Evolutionary conservation across 2,113 vertebrate genomes (phyloP).

Genomic region (Oreochromis spilurus): DNA sequence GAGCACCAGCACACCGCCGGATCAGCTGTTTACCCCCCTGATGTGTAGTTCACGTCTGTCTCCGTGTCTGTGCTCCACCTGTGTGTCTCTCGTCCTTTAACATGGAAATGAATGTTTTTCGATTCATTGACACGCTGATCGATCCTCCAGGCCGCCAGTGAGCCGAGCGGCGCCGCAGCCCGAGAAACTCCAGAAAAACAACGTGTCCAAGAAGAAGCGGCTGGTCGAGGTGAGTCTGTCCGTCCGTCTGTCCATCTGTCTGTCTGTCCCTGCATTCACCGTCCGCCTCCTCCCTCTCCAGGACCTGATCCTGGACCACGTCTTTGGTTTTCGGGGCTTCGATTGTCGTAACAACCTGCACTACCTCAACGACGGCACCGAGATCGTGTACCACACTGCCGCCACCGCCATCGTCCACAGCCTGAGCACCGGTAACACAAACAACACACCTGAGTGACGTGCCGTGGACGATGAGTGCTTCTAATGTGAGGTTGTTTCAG

Average conservation of each 20-base stretch:
- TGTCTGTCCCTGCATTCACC: neutral
- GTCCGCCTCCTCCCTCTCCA: constrained; percentile 31
- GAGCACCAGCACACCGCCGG: accelerated
- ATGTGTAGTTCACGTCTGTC: neutral
- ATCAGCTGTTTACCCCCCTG: neutral
- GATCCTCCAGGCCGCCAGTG: constrained; percentile 81
- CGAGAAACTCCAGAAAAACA: constrained; percentile 94
- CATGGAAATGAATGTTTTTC: neutral
- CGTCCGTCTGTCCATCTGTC: neutral
- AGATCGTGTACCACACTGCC: constrained; percentile 93
- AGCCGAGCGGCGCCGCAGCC: constrained; percentile 91
- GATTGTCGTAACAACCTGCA: constrained; percentile 97
- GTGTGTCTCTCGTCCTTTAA: neutral
- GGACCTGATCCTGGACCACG: constrained; percentile 90
- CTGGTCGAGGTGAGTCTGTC: constrained; percentile 82
- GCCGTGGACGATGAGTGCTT: neutral
- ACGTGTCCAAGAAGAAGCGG: constrained; percentile 90
- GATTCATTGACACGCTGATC: neutral
- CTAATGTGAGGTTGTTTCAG: neutral
- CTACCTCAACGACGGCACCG: constrained; percentile 92
- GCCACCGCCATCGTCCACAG: constrained; percentile 88
- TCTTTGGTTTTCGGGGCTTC: constrained; percentile 92
- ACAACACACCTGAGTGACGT: neutral
- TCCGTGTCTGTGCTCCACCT: neutral
- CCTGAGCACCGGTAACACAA: constrained; percentile 81